Conservation (phyloP, 2,888 invertebrate species). For the Arctia plantaginis region DNA sequence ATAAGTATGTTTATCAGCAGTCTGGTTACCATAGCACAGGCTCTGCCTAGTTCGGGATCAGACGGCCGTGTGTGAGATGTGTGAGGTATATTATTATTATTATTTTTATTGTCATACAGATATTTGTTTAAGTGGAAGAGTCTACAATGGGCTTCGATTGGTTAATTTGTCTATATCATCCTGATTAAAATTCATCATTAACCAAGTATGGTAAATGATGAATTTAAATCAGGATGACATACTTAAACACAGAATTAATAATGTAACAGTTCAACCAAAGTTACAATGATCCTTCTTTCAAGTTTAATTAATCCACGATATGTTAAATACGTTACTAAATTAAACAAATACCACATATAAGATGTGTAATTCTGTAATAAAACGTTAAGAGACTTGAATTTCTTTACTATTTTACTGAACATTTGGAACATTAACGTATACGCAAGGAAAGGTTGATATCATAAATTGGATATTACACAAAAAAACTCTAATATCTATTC, state of each 20-base stretch:
- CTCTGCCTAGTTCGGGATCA: too few species aligned
- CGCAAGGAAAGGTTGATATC: neutral
- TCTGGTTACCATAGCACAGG: too few species aligned
- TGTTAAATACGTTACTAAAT: conserved; percentile 6
- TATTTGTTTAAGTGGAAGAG: too few species aligned
- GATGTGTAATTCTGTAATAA: neutral
- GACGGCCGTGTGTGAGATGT: too few species aligned
- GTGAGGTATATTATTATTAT: too few species aligned
- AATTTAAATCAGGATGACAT: neutral
- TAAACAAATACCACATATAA: neutral
- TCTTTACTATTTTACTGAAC: neutral
- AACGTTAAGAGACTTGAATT: neutral
- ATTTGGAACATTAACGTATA: neutral
- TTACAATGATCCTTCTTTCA: neutral
- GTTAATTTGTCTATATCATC: neutral
- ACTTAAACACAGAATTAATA: neutral
- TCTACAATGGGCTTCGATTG: neutral
- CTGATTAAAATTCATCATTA: too few species aligned
- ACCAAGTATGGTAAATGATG: neutral
- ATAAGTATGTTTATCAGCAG: too few species aligned
- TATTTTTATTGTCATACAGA: too few species aligned
- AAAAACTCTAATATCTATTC: too few species aligned
- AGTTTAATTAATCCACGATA: neutral
- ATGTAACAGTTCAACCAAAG: neutral
- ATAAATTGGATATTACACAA: neutral